Evolutionary conservation across 1,140 invertebrate species (phyloP).

Genomic region (Phortica variegata): DNA sequence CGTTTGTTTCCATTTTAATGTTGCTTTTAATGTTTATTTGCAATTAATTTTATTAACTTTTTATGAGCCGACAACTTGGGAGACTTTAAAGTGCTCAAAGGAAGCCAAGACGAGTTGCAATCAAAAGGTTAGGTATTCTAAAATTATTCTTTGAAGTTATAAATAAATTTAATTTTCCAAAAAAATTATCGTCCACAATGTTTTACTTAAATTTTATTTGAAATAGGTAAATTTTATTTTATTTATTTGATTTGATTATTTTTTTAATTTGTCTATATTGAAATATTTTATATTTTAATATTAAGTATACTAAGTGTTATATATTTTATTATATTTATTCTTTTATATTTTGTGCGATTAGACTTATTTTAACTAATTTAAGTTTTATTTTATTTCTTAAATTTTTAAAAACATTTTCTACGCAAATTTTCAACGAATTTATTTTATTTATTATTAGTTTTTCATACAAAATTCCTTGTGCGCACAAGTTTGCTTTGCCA

Average conservation of each 20-base stretch:
- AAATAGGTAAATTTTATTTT: neutral
- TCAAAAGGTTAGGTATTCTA: neutral
- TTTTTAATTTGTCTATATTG: neutral
- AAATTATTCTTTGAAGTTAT: neutral
- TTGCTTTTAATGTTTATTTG: neutral
- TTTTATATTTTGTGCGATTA: constrained; percentile 5
- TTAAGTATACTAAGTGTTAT: constrained; percentile 18
- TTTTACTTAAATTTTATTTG: neutral
- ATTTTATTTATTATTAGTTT: constrained; percentile 9
- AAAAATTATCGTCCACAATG: too few relatives aligned
- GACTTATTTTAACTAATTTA: too few relatives aligned
- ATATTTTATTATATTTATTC: constrained; percentile 15
- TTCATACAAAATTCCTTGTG: constrained; percentile 4
- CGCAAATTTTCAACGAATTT: constrained; percentile 1
- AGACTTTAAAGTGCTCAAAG: too few relatives aligned
- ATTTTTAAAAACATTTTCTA: too few relatives aligned
- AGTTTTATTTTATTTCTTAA: too few relatives aligned
- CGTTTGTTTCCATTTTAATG: neutral
- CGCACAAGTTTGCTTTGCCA: neutral
- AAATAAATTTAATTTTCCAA: neutral
- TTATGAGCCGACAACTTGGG: too few relatives aligned
- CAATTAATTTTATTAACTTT: neutral
- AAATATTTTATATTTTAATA: neutral
- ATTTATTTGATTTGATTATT: neutral
- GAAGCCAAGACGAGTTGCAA: too few relatives aligned